Evolutionary conservation across 2,797 vertebrate species (phyloP), one percentile per base, ranked within the genome.

Genomic region (Periophthalmus magnuspinnatus): DNA sequence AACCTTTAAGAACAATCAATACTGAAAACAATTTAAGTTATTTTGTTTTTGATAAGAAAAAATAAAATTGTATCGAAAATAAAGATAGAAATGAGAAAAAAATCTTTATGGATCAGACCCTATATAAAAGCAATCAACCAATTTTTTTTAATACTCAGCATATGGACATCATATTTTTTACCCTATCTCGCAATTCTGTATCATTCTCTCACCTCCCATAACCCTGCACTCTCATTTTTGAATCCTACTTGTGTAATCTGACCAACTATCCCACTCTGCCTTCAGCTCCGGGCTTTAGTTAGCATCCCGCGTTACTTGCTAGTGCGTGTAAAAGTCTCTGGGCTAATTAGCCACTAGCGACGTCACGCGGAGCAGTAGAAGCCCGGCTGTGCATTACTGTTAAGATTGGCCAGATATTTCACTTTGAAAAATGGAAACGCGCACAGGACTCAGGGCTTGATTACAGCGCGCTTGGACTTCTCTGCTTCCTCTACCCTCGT

Each of bases 381-480:
- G n/a, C 33, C n/a, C 36, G 36, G 63, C 63, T 48, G 65, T 79
- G 50, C 79, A 81, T 88, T 77, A 83, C 86, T 78, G 52, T 48
- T 48, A 48, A 64, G 62, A 64, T 64, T 64, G 62, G 14, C 0
- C 3, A 16, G 62, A 64, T 64, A 64, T 48, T 64, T 64, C 62
- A 64, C 62, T 64, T 64, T 64, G 62, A 91, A 72, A 83, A 81
- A 90, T 84, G 86, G 81, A 67, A 78, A 83, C 79, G 85, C 80
- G 66, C 85, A 74, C 88, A 80, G 84, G 89, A 87, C 85, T 81
- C 81, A 83, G 86, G 84, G 85, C 84, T 88, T 89, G 89, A 88
- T 90, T 90, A 86, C 84, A 80, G 85, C 84, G 84, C 84, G 85
- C 69, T 28, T 2, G 2, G 76, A 86, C 81, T 80, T 74, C 87